Evolutionary conservation across 1,140 invertebrate genomes (phyloP), one percentile per base, ranked within the genome.

Genomic region (Onthophagus taurus): DNA sequence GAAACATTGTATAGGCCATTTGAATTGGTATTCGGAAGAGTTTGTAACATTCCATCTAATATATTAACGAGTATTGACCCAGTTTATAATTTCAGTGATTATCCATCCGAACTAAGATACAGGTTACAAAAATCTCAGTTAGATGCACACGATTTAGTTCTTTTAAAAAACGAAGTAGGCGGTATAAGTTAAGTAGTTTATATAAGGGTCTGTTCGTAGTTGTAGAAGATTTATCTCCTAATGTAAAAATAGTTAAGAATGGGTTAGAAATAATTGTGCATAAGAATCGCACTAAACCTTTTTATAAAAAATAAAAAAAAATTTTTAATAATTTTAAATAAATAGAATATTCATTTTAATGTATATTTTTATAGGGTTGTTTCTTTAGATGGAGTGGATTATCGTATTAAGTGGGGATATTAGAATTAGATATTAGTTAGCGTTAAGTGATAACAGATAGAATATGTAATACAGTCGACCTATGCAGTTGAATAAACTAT

Each of bases 11-110:
- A 48, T 35, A 49, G 49, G 17, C 54, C 50, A 19, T 52, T 39
- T 39, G 54, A 56, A 29, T 39, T 54, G 42, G 52, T 54, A 36
- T 56, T 56, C 30, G 52, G 52, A 13, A 57, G 49, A 47, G 4
- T 18, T 9, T 47, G 43, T 23, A 43, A 42, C 7, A 20, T 51
- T 26, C 42, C 47, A 2, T 44, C 21, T 23, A 44, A 23, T 17
- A 13, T 8, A 16, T 11, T 30, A 11, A 33, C 20, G 23, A 31
- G 7, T 17, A 4, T 14, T 7, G 34, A 36, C 19, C 7, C 6
- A 6, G 44, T 9, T 6, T 34, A 42, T 31, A 42, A 13, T 17
- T 31, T 11, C 18, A 14, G 31, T 18, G 29, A 42, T 42, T 42
- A 42, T 17, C 24, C 14, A 20, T 12, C 7, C 9, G 38, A 50